A percentile compares a stretch with the other conserved stretches of the same genome.
Conservation (phyloP, 2,888 invertebrate genomes). For the Cistogaster globosa region DNA sequence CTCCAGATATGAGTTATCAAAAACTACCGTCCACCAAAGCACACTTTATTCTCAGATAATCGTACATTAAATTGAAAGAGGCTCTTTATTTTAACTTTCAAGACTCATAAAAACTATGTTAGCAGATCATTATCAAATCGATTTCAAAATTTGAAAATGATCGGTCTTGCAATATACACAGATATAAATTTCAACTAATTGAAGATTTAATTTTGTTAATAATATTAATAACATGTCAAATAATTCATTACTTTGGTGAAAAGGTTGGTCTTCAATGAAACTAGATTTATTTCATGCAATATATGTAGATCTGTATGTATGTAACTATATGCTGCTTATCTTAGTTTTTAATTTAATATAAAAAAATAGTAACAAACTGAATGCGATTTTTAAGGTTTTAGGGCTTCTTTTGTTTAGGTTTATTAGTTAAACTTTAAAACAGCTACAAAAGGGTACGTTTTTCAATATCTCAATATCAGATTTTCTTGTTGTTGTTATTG, state of each 20-base stretch:
- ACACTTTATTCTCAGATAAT: too few species aligned
- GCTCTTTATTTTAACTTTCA: too few species aligned
- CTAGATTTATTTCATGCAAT: not conserved
- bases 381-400: constrained; percentile 58
- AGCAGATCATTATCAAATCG: too few species aligned
- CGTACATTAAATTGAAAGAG: too few species aligned
- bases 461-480: constrained; percentile 51
- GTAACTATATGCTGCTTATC: constrained; percentile 1
- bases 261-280: constrained; percentile 28
- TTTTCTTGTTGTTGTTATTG: not conserved
- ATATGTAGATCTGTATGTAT: not conserved
- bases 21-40: too few species aligned
- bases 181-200: too few species aligned
- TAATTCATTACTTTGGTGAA: not conserved
- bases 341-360: constrained; percentile 15
- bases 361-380: constrained; percentile 41
- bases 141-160: too few species aligned
- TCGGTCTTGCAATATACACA: too few species aligned
- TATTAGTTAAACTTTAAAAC: constrained; percentile 55
- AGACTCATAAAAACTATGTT: too few species aligned
- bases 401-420: constrained; percentile 60
- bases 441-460: constrained; percentile 31
- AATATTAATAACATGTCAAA: too few species aligned
- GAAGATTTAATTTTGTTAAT: too few species aligned
- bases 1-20: too few species aligned